phyloP scores from a whole-genome alignment of 35 echinoderm and acorn worm genomes.

The Hemicentrotus pulcherrimus region DNA sequence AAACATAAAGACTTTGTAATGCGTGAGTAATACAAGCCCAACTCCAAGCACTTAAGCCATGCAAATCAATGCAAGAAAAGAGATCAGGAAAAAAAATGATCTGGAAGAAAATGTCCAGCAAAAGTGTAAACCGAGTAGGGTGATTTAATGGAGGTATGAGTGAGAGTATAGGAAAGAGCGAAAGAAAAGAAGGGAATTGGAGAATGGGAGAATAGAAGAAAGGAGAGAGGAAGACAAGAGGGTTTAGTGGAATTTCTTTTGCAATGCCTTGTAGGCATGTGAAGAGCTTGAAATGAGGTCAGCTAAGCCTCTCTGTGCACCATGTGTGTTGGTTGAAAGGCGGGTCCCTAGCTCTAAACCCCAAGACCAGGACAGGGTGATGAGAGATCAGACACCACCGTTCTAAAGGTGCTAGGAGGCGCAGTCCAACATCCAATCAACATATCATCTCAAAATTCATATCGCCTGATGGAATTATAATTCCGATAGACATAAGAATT shows the following conservation, averaged over 20 bases:
- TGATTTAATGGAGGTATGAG: constrained; percentile 39
- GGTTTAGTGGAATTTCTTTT: constrained; percentile 37
- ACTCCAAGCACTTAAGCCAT: constrained; percentile 50
- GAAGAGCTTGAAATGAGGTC: constrained; percentile 40
- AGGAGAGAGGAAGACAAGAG: constrained; percentile 40
- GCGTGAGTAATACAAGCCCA: constrained; percentile 36
- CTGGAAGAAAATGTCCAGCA: constrained; percentile 35
- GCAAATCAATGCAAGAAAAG: constrained; percentile 46
- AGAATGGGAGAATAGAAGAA: not conserved
- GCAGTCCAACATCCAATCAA: not conserved
- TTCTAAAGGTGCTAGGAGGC: not conserved
- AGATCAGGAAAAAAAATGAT: not conserved
- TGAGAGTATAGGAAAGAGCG: not conserved
- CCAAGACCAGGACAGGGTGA: not conserved
- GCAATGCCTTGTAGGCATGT: constrained; percentile 42
- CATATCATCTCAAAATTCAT: not conserved
- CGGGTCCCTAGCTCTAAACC: not conserved
- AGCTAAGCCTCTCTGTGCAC: constrained; percentile 43
- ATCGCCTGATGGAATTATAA: not conserved
- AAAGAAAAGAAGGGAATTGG: not conserved
- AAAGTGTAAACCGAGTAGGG: constrained; percentile 35
- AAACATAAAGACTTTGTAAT: constrained; percentile 50
- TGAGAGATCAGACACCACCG: constrained; percentile 8
- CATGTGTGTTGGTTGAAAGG: constrained; percentile 45
- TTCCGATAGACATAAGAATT: not conserved